These are phyloP conservation scores for Lasioglossum oenotherae DNA, from an alignment of 2,888 invertebrate species.

Conservation along the genomic window DNA sequence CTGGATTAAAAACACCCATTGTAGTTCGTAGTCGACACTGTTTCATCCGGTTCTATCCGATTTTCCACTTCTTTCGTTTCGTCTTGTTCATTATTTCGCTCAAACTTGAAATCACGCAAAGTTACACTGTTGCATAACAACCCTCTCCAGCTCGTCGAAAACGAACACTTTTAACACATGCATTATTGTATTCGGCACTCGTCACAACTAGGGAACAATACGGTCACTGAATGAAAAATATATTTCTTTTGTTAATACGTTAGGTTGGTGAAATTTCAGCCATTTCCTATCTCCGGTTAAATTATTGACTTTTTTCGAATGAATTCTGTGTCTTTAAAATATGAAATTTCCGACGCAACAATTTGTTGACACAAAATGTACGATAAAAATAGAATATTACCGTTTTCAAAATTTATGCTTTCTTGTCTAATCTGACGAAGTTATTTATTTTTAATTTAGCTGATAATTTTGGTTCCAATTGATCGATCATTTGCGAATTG, in stretches of 20 bases:
- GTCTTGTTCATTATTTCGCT: constrained; percentile 11
- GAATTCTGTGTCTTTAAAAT: background rate
- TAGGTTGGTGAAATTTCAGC: background rate
- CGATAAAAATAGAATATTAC: too few species aligned
- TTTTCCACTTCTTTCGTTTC: constrained; percentile 23
- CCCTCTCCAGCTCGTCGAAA: background rate
- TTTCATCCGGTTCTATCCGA: constrained; percentile 17
- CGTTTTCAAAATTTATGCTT: background rate
- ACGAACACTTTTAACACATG: background rate
- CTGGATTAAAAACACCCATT: constrained; percentile 73
- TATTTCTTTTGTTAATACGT: background rate
- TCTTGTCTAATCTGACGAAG: background rate
- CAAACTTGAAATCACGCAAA: too few species aligned
- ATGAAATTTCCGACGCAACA: background rate
- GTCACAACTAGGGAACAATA: too few species aligned
- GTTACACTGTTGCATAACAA: background rate
- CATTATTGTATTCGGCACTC: background rate
- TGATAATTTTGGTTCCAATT: background rate
- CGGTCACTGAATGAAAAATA: background rate
- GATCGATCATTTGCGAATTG: background rate
- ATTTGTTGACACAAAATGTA: too few species aligned
- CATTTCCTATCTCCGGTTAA: background rate
- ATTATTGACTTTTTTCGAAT: background rate
- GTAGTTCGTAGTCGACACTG: constrained; percentile 33
- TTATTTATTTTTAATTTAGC: background rate